These are phyloP conservation scores for Hypomecis atomaria DNA, from an alignment of 2,888 invertebrate genomes.

Conservation along the genomic window DNA sequence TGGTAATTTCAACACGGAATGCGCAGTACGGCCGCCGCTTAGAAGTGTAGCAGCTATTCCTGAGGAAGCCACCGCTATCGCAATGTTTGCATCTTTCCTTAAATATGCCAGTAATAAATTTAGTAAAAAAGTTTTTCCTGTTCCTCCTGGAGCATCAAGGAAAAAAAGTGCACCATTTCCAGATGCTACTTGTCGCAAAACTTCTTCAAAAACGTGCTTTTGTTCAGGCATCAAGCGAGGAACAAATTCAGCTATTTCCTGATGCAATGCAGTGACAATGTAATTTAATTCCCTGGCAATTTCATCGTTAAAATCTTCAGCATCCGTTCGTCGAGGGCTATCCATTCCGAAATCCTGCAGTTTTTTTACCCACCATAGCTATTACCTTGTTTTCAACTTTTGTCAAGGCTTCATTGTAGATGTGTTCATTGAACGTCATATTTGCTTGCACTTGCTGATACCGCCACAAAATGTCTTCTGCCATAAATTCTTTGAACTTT, in stretches of 20 bases:
- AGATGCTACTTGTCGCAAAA: too few relatives aligned
- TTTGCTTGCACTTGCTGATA: too few relatives aligned
- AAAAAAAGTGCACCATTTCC: constrained; percentile 19
- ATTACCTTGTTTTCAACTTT: too few relatives aligned
- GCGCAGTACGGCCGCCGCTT: constrained; percentile 37
- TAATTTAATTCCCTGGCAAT: too few relatives aligned
- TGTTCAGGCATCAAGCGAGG: constrained; percentile 23
- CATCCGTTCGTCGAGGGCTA: background rate
- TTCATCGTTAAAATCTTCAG: constrained; percentile 2
- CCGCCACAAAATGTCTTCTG: too few relatives aligned
- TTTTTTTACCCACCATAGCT: background rate
- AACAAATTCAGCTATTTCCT: too few relatives aligned
- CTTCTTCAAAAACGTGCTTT: constrained; percentile 20
- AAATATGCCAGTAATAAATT: constrained; percentile 39
- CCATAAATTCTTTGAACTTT: too few relatives aligned
- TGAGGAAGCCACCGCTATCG: constrained; percentile 38
- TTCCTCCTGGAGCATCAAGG: constrained; percentile 39
- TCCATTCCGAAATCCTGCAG: constrained; percentile 3
- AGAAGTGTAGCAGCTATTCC: constrained; percentile 37
- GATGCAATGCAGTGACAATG: too few relatives aligned
- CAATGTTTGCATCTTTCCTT: constrained; percentile 29
- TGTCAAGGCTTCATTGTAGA: constrained; percentile 1
- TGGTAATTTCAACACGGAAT: constrained; percentile 41
- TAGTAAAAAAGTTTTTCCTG: constrained; percentile 43
- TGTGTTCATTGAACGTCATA: too few relatives aligned